phyloP scores from a whole-genome alignment of 2,797 vertebrate genomes.

The Gadopsis bispinosus region DNA sequence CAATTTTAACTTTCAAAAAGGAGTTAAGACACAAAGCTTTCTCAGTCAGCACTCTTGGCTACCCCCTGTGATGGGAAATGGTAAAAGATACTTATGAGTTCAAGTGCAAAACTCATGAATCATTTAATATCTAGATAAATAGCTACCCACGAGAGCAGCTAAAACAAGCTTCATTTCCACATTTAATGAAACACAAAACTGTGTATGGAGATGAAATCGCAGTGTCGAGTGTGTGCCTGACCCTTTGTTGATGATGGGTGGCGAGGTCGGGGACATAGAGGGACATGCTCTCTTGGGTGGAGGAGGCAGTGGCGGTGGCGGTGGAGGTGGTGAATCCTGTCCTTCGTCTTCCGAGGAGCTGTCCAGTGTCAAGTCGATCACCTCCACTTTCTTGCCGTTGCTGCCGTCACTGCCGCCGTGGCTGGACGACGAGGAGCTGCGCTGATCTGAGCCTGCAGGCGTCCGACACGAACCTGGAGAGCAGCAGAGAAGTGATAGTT shows the following conservation, averaged over 20 bases:
- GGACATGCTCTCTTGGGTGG: constrained; percentile 92
- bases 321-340: constrained; percentile 85
- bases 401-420: constrained; percentile 73
- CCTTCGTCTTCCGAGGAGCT: constrained; percentile 97
- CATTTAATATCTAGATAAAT: constrained; percentile 31
- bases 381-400: constrained; percentile 91
- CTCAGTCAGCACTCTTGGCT: not conserved
- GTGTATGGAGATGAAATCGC: not conserved
- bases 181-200: constrained; percentile 32
- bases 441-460: constrained; percentile 87
- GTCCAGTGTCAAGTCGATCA: constrained; percentile 97
- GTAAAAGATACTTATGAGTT: constrained; percentile 32
- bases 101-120: constrained; percentile 37
- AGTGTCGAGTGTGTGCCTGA: constrained; percentile 71
- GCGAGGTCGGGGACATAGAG: constrained; percentile 92
- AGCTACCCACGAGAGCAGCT: constrained; percentile 7
- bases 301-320: constrained; percentile 71
- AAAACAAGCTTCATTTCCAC: constrained; percentile 33
- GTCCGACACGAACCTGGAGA: constrained; percentile 86
- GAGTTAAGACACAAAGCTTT: not conserved
- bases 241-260: constrained; percentile 92
- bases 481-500: not conserved
- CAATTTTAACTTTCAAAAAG: not conserved
- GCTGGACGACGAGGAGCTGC: constrained; percentile 81
- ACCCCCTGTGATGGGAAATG: constrained; percentile 7